These are phyloP conservation scores for Amiota mariae DNA, from an alignment of 2,888 invertebrate species.

Conservation along the genomic window DNA sequence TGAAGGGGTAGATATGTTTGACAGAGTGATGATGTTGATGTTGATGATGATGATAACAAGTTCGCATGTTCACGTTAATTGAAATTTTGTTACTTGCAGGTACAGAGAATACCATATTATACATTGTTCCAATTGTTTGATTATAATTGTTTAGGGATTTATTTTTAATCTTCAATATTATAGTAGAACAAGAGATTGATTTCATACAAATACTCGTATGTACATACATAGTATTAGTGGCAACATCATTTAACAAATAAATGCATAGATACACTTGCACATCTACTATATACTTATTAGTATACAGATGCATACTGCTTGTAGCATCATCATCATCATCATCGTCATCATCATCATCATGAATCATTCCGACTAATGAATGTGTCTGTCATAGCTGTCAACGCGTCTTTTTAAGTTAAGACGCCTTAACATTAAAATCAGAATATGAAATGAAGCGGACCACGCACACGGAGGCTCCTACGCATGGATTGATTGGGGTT, in stretches of 20 bases:
- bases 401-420: conserved; percentile 53
- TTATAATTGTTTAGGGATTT: no score
- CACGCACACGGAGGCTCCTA: background rate
- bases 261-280: no score
- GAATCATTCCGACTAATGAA: conserved; percentile 65
- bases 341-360: conserved; percentile 24
- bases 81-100: conserved; percentile 2
- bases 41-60: background rate
- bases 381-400: conserved; percentile 67
- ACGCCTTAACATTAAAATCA: conserved; percentile 9
- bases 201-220: no score
- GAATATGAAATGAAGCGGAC: background rate
- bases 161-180: no score
- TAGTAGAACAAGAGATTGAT: no score
- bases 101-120: background rate
- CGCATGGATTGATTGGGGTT: background rate
- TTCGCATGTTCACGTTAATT: conserved; percentile 15
- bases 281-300: background rate
- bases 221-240: no score
- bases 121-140: no score
- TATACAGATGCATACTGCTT: background rate
- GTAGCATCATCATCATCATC: background rate
- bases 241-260: no score
- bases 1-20: background rate
- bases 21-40: no score